phyloP scores from a whole-genome alignment of 37 sponge, comb jelly and placozoan species.

The Ephydatia muelleri region DNA sequence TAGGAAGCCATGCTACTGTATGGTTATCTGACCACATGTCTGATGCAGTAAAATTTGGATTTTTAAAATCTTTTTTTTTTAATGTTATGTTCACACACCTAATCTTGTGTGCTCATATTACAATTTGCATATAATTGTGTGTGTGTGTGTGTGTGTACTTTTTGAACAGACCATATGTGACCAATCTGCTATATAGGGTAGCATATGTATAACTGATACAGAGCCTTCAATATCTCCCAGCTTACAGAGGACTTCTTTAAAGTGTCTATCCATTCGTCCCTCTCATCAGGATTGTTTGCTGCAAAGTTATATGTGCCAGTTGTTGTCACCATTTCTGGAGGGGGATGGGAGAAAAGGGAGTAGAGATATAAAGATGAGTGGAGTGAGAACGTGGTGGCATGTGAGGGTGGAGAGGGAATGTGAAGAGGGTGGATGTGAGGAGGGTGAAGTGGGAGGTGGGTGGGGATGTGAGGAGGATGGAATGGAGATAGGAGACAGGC shows the following conservation, averaged over 20 bases:
- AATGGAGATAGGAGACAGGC: not conserved
- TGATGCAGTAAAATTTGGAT: no score
- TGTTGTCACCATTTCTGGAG: conserved; percentile 57
- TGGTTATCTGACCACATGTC: no score
- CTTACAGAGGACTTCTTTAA: conserved; percentile 66
- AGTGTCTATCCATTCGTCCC: conserved; percentile 76
- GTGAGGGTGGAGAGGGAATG: not conserved
- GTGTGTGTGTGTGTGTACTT: no score
- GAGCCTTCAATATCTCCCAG: no score
- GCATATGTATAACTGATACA: no score
- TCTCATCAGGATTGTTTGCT: conserved; percentile 60
- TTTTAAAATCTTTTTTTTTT: no score
- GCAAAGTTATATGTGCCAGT: conserved; percentile 36
- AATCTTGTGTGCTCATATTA: no score
- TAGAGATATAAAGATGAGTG: not conserved
- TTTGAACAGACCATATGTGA: no score
- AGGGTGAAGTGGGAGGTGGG: not conserved
- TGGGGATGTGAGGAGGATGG: not conserved
- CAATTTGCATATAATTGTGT: no score
- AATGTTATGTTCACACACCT: no score
- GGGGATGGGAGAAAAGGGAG: not conserved
- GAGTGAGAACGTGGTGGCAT: not conserved
- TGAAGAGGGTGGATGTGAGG: not conserved
- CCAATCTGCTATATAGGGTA: no score
- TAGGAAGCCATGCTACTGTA: no score